Percentiles rank a stretch among this genome's conserved stretches.
These are phyloP conservation scores for Glomeris maerens DNA, from an alignment of 1,140 invertebrate genomes.

Conservation along the genomic window DNA sequence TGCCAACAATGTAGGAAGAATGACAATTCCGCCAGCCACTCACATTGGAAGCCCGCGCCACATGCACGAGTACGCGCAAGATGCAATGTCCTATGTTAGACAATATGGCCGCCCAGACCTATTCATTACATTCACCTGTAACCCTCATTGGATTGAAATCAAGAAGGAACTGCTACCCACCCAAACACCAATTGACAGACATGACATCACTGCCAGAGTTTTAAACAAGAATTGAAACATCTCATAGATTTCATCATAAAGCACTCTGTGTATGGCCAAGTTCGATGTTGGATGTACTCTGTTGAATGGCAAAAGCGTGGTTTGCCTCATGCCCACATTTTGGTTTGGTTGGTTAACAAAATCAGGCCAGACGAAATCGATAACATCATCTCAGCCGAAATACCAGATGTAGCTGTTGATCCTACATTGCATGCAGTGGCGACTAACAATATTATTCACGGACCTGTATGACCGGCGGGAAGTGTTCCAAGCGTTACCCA, in stretches of 20 bases:
- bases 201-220: constrained; percentile 10
- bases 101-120: constrained; percentile 6
- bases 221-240: constrained; percentile 9
- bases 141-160: constrained; percentile 33
- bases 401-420: constrained; percentile 20
- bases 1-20: constrained; percentile 11
- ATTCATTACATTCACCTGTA: constrained; percentile 19
- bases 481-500: constrained; percentile 19
- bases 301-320: constrained; percentile 34
- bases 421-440: constrained; percentile 16
- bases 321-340: constrained; percentile 31
- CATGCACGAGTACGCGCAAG: constrained; percentile 9
- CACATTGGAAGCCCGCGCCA: constrained; percentile 6
- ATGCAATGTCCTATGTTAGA: constrained; percentile 11
- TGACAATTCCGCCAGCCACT: background rate
- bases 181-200: background rate
- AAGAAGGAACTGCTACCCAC: constrained; percentile 19
- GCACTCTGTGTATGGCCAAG: constrained; percentile 14
- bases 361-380: background rate
- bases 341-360: constrained; percentile 19
- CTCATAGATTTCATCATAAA: constrained; percentile 15
- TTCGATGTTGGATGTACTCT: constrained; percentile 18
- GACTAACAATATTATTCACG: constrained; percentile 37
- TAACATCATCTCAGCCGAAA: constrained; percentile 6
- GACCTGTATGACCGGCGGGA: constrained; percentile 26